Percentiles rank a stretch among this genome's conserved stretches.
Conservation (phyloP, 2,113 vertebrate species). For the Eira barbara region DNA sequence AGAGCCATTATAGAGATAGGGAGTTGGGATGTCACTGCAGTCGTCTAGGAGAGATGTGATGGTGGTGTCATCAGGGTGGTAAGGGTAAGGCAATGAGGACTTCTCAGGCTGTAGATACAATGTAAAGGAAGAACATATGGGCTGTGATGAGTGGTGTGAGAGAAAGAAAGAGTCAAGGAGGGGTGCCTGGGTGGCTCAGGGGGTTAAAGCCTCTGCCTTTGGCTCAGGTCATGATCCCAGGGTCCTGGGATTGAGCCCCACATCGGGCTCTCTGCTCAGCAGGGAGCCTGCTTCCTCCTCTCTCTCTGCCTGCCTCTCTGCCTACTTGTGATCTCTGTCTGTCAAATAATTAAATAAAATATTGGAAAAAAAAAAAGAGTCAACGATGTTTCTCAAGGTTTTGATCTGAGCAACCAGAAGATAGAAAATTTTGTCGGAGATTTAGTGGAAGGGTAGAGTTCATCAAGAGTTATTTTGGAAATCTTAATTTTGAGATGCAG, state of each 20-base stretch:
- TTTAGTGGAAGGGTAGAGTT: background rate
- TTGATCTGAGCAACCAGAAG: background rate
- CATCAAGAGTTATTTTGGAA: background rate
- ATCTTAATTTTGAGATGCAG: background rate
- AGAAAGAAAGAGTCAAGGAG: background rate
- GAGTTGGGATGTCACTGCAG: background rate
- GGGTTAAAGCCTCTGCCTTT: too few relatives aligned
- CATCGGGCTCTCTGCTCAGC: too few relatives aligned
- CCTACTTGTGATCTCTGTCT: too few relatives aligned
- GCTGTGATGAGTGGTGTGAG: too few relatives aligned
- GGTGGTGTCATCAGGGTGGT: fast-evolving
- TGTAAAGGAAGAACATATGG: background rate
- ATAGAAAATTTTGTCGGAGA: background rate
- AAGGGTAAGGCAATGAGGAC: background rate
- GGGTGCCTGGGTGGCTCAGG: too few relatives aligned
- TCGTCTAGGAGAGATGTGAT: too few relatives aligned
- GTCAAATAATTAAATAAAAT: too few relatives aligned
- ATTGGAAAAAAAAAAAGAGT: background rate
- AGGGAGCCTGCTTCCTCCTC: too few relatives aligned
- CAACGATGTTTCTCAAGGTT: background rate
- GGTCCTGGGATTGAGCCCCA: too few relatives aligned
- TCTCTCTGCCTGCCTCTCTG: too few relatives aligned
- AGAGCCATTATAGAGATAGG: background rate
- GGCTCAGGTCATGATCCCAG: too few relatives aligned
- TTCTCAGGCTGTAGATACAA: background rate